Evolutionary conservation across 2,797 vertebrate genomes (phyloP), one percentile per base, ranked within the genome.

Genomic region (Sciurus vulgaris): DNA sequence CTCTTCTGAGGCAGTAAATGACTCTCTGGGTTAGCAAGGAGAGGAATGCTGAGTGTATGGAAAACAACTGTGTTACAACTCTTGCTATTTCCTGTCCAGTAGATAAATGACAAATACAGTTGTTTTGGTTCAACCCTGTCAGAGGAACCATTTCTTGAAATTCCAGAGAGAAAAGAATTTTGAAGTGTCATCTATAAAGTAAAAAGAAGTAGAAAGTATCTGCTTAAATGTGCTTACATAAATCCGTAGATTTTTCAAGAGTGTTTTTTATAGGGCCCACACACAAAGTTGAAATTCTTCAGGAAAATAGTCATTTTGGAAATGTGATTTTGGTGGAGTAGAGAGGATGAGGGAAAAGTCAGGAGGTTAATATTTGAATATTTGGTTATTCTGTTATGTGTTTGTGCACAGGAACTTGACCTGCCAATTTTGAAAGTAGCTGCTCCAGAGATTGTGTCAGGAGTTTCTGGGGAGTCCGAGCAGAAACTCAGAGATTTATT

Each of bases 401-500:
- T 92, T 72, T 93, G 33, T 91, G 10, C 38, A 5, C 89, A 99
- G 99, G 99, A 99, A 94, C 98, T 99, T 96, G 98, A 99, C 85
- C 97, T 99, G 88, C 99, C 99, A 0, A 98, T 99, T 98, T 90
- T 99, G 96, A 99, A 99, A 98, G 99, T 99, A 28, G 99, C 99
- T 35, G 99, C 99, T 69, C 99, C 99, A 0, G 99, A 99, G 98
- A 97, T 99, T 95, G 99, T 99, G 70, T 99, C 99, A 0, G 99
- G 99, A 79, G 99, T 99, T 12, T 99, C 99, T 0, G 99, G 99
- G 73, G 99, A 99, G 95, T 99, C 99, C 0, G 99, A 99, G 85
- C 99, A 99, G 98, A 99, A 99, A 93, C 98, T 99, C 65, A 97
- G 99, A 87, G 99, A 99, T 61, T 98, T 99, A 41, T 99, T 99